Conservation (phyloP, 2,888 invertebrate species). For the Sesia apiformis region DNA sequence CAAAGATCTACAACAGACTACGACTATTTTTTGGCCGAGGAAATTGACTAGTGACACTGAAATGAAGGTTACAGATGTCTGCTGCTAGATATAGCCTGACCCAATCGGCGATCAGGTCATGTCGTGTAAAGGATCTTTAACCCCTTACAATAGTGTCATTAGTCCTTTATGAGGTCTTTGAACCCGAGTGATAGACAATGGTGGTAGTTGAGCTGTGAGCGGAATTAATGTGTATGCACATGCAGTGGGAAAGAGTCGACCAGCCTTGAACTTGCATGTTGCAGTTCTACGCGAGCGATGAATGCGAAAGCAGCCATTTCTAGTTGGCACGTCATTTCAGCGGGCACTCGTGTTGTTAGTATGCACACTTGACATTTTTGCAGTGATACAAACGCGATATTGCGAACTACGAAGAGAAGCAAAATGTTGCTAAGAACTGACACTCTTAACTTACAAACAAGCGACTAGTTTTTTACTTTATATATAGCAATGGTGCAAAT, state of each 20-base stretch:
- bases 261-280: constrained; percentile 69
- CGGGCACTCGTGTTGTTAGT: neutral
- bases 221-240: constrained; percentile 65
- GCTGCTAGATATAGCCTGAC: too few species aligned
- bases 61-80: too few species aligned
- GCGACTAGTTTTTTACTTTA: too few species aligned
- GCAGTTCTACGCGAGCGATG: constrained; percentile 44
- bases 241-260: constrained; percentile 60
- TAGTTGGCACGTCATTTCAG: constrained; percentile 37
- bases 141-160: constrained; percentile 38
- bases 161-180: constrained; percentile 65
- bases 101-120: neutral
- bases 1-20: too few species aligned
- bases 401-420: too few species aligned
- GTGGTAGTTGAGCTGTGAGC: constrained; percentile 63
- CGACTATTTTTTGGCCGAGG: too few species aligned
- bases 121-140: neutral
- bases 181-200: constrained; percentile 70
- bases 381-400: too few species aligned
- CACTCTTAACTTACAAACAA: too few species aligned
- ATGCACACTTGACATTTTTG: too few species aligned
- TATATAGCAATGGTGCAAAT: too few species aligned
- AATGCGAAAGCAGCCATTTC: constrained; percentile 61
- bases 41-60: too few species aligned
- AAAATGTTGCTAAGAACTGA: too few species aligned